Evolutionary conservation across 2,888 invertebrate species (phyloP).

Genomic region (Lycia hirtaria): DNA sequence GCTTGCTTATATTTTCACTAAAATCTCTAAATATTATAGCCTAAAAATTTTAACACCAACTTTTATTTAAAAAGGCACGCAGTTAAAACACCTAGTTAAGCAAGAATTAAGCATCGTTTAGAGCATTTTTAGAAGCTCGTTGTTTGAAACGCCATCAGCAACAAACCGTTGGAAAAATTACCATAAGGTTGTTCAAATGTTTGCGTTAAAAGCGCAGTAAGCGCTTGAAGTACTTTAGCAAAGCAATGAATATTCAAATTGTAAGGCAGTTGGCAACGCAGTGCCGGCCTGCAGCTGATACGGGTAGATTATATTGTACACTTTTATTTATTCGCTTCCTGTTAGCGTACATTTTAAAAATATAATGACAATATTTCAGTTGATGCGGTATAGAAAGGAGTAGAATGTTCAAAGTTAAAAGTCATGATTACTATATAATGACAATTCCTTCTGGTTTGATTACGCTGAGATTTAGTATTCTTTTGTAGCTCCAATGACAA

Average conservation of each 20-base stretch:
- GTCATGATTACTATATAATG: no score
- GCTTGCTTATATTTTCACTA: not conserved
- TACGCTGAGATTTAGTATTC: no score
- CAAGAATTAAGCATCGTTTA: slow-evolving; percentile 16
- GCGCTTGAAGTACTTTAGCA: not conserved
- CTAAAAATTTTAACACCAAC: slow-evolving; percentile 9
- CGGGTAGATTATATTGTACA: no score
- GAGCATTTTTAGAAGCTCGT: slow-evolving; percentile 12
- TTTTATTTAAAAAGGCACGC: slow-evolving; percentile 1
- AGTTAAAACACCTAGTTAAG: slow-evolving; percentile 20
- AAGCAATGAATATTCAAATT: slow-evolving; percentile 25
- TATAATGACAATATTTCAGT: no score
- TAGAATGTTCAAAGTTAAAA: no score
- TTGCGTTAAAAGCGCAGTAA: slow-evolving; percentile 18
- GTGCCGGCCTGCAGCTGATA: not conserved
- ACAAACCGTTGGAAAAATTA: slow-evolving; percentile 34
- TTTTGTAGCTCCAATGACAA: no score
- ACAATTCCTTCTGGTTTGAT: no score
- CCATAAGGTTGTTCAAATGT: slow-evolving; percentile 27
- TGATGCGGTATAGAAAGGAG: no score
- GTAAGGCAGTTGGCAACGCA: not conserved
- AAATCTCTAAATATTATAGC: not conserved
- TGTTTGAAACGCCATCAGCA: slow-evolving; percentile 31
- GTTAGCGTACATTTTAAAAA: no score
- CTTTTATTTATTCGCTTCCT: no score